Base-by-base conservation (phyloP, 2,888 invertebrate species). In the Aelia acuminata region DNA sequence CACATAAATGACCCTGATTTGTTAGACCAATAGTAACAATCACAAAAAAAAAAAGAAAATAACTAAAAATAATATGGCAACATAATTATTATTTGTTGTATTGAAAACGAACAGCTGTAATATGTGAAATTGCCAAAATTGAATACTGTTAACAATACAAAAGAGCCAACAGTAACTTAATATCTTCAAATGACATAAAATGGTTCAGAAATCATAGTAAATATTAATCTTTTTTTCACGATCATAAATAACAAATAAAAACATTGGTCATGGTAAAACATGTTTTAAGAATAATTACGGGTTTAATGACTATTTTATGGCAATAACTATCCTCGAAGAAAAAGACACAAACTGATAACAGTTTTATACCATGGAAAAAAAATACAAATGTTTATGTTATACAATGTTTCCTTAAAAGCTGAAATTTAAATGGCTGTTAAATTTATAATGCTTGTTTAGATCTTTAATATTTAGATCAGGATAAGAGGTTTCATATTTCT, bases 51-150 rank as follows among this genome's bases (percentile, higher is more conserved):
- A 70, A 57, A n/a, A n/a, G 20, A n/a, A 63, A 53, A 53, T n/a
- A 53, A 53, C n/a, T 53, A 53, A 53, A 57, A 57, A 70, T 35
- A 70, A 70, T 70, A 70, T 70, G 63, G 63, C 63, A 70, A 70
- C 35, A 70, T 1, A 70, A 18, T 35, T 57, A 26, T 57, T 57
- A 10, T 63, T 70, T 35, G 31, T 35, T 70, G 31, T 70, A n/a
- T 7, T 31, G 0, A 13, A 20, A 70, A 35, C 18, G 7, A 35
- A 70, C 18, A 20, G 35, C 5, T 70, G 31, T 70, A 26, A 70
- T 3, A 35, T 7, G 31, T 18, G 63, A 70, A 70, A 35, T 35
- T 31, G 8, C 26, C 31, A 70, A 70, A 20, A 70, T 4, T 35
- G 63, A 31, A 31, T 31, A 31, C 63, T 18, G 35, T 70, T 31